Evolutionary conservation across 2,888 invertebrate species (phyloP), one percentile per base, ranked within the genome.

Genomic region (Drosophila limbata): DNA sequence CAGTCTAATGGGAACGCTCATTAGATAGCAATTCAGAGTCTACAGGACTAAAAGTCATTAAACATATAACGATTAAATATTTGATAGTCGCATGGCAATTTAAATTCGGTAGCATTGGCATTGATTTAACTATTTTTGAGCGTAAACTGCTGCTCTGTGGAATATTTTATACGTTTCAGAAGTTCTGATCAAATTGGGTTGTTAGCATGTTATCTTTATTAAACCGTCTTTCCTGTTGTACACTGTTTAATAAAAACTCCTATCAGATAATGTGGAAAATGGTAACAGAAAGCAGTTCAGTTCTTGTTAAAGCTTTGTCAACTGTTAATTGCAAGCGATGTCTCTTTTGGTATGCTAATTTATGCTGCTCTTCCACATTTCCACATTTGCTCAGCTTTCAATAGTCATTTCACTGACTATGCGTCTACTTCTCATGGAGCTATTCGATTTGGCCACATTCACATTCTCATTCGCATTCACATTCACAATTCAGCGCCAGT

Each of bases 401-500:
- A 69, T 74, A 48, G 56, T 48, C 69, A 44, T 50, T 61, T 45
- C 15, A 28, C 40, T 50, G 50, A 51, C 21, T 50, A 31, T 39
- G 25, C 45, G 11, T 33, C 15, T 21, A 56, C 35, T 39, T 35
- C n/a, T 40, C 25, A 39, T 60, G 28, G 33, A 55, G 74, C 69
- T 47, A 61, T 50, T 50, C 53, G 52, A 51, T 40, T 19, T 28
- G 25, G 44, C 51, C 62, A 44, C 51, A 70, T 37, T 48, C 76
- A 56, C 68, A 61, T 47, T 51, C 35, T 5, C 9, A 51, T 39
- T 25, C 53, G 15, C 66, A 66, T 35, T 33, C 35, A 15, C 64
- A 71, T 84, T 71, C 81, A 70, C 74, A 87, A 79, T 84, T 83
- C 66, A 73, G 48, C 73, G 63, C 42, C 63, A 73, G 72, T 81